Evolutionary conservation across 2,113 vertebrate species (phyloP), one percentile per base, ranked within the genome.

Genomic region (Pachycephala philippinensis): DNA sequence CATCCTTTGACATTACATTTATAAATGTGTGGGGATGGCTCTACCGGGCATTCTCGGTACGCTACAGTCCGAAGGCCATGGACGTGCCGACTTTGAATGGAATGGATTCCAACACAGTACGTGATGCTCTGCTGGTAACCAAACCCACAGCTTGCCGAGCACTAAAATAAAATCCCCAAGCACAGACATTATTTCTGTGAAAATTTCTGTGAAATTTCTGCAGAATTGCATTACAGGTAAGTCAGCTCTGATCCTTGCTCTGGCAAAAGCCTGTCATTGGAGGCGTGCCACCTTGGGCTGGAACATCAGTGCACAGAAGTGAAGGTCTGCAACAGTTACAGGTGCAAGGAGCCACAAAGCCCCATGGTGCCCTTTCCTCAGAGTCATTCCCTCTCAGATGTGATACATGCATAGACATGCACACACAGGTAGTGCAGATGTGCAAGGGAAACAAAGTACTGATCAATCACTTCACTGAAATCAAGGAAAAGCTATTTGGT

Each of bases 91-190:
- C 97, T 97, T 63, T 76, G 94, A 85, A 92, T 92, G 42, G 98
- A 96, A 33, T 54, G 95, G 63, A 95, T 65, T 84, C 84, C 90
- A n/a, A 97, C 96, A 94, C 99, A 99, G 91, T 97, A 98, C 0
- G 99, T 96, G 56, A 98, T 97, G 71, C 98, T 98, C 89, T 98
- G 98, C 93, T 90, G 97, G 93, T 98, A 97, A 72, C 97, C 98
- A 78, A 98, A 81, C 16, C 98, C 98, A 75, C 99, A 99, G 95
- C 97, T 98, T 81, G 94, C 87, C 53, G 99, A 98, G 96, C 99
- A 99, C 99, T 99, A 79, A 63, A 97, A 97, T 61, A 66, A 96
- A 64, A 81, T 39, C 56, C 56, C 57, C 78, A 70, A 57, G 66
- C 50, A 63, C 17, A 79, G 81, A 37, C 17, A 5, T 83, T 42